Conservation (phyloP, 2,888 invertebrate species). For the Lasioglossum marginatum region DNA sequence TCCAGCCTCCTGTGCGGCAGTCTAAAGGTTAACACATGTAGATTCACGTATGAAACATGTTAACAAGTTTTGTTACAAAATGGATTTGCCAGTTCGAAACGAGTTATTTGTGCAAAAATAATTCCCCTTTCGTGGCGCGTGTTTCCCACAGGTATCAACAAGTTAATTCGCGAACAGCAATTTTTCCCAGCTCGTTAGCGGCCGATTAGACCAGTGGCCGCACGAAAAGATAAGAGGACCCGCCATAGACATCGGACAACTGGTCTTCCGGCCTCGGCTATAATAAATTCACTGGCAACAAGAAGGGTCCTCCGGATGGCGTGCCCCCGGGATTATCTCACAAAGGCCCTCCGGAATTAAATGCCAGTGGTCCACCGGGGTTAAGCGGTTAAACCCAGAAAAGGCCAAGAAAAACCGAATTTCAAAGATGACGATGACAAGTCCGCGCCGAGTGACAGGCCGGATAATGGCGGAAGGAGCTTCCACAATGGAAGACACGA, state of each 20-base stretch:
- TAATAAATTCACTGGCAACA: slow-evolving; percentile 18
- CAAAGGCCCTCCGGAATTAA: slow-evolving; percentile 39
- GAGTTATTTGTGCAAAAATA: background rate
- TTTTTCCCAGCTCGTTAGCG: slow-evolving; percentile 20
- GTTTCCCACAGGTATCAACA: background rate
- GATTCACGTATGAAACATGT: no score
- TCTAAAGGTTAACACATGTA: no score
- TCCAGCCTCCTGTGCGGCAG: no score
- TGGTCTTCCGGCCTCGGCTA: slow-evolving; percentile 14
- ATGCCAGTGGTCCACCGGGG: slow-evolving; percentile 10
- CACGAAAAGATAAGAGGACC: slow-evolving; percentile 17
- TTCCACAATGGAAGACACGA: background rate
- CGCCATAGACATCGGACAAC: slow-evolving; percentile 23
- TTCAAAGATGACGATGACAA: background rate
- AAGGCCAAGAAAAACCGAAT: slow-evolving; percentile 18
- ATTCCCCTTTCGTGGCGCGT: background rate
- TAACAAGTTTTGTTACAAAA: no score
- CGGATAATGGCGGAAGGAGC: background rate
- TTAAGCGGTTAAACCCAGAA: slow-evolving; percentile 21
- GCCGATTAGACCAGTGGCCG: background rate
- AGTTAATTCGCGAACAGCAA: background rate
- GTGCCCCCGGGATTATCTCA: slow-evolving; percentile 33
- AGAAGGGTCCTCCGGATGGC: slow-evolving; percentile 49
- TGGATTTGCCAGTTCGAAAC: no score
- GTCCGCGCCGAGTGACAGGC: background rate